Percentiles rank a stretch among this genome's conserved stretches.
These are phyloP conservation scores for Festucalex cinctus DNA, from an alignment of 2,113 vertebrate genomes.

Conservation along the genomic window DNA sequence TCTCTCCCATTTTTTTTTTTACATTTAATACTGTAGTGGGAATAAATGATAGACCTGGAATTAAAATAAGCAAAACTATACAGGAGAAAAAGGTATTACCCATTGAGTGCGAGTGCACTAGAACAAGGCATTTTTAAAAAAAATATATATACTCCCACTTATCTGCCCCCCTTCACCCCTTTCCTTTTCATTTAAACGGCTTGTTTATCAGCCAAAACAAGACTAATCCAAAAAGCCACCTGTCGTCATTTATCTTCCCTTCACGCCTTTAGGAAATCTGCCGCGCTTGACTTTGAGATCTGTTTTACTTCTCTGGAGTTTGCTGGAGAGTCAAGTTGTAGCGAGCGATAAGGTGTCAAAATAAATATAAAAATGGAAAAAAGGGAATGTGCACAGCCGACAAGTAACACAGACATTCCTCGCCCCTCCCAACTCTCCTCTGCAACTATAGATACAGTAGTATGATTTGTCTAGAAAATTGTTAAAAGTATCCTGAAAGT, in stretches of 20 bases:
- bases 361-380: constrained; percentile 19
- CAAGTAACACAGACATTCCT: constrained; percentile 35
- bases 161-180: constrained; percentile 47
- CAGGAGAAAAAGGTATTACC: not conserved
- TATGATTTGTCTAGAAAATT: no score
- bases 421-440: no score
- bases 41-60: not conserved
- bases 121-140: not conserved
- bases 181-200: constrained; percentile 59
- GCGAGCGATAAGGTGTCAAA: constrained; percentile 51
- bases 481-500: no score
- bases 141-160: constrained; percentile 39
- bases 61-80: not conserved
- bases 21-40: not conserved
- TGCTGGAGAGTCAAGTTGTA: constrained; percentile 51
- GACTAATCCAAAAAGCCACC: constrained; percentile 69
- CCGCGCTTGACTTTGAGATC: constrained; percentile 65
- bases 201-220: constrained; percentile 72
- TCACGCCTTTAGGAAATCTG: constrained; percentile 55
- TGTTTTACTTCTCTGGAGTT: constrained; percentile 54
- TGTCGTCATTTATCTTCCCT: constrained; percentile 60
- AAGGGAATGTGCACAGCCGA: constrained; percentile 32
- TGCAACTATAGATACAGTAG: no score
- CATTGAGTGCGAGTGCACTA: not conserved
- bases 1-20: not conserved